Evolutionary conservation across 2,888 invertebrate species (phyloP).

Genomic region (Tetheella fluctuosa): DNA sequence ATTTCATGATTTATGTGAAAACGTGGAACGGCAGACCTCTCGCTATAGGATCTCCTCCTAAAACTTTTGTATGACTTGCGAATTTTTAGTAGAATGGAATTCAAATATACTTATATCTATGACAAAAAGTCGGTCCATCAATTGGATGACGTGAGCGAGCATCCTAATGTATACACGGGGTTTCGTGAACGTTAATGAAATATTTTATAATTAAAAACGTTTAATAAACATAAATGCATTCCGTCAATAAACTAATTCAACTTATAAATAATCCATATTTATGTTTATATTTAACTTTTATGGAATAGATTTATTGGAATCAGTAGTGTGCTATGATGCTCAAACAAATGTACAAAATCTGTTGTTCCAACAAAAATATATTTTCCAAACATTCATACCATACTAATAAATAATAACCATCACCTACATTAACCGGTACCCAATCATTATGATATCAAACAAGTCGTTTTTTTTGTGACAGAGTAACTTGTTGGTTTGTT

Average conservation of each 20-base stretch:
- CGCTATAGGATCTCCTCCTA: too few relatives aligned
- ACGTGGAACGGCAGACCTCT: too few relatives aligned
- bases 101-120: too few relatives aligned
- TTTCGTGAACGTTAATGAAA: neutral
- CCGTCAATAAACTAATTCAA: constrained; percentile 25
- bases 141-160: too few relatives aligned
- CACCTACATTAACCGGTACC: constrained; percentile 37
- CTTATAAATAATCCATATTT: constrained; percentile 12
- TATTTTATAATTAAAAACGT: constrained; percentile 22
- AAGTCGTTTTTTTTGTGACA: neutral
- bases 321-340: constrained; percentile 13
- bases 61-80: too few relatives aligned
- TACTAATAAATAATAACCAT: constrained; percentile 50
- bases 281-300: neutral
- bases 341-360: constrained; percentile 15
- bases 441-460: neutral
- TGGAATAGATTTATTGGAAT: neutral
- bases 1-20: too few relatives aligned
- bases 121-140: too few relatives aligned
- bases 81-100: too few relatives aligned
- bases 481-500: neutral
- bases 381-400: constrained; percentile 30
- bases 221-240: constrained; percentile 43
- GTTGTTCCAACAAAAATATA: constrained; percentile 16
- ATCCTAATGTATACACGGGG: too few relatives aligned